Evolutionary conservation across 2,113 vertebrate species (phyloP).

Genomic region (Halichoerus grypus): DNA sequence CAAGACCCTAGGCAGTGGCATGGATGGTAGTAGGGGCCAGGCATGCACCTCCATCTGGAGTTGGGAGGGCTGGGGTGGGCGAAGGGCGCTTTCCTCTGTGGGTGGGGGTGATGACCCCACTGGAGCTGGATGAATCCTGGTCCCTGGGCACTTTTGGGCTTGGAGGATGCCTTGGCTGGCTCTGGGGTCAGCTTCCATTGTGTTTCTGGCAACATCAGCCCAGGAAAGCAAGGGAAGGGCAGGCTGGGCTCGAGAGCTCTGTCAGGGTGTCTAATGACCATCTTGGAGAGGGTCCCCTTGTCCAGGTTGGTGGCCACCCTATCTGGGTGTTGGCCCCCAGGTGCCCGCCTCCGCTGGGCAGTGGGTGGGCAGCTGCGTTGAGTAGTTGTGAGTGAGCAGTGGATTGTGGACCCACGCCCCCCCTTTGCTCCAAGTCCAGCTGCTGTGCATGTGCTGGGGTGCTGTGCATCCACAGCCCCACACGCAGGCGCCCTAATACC

Average conservation of each 20-base stretch:
- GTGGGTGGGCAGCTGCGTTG: not conserved
- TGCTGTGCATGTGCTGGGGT: fast-evolving
- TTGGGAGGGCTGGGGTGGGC: not conserved
- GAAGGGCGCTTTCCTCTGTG: not conserved
- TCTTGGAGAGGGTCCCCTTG: not conserved
- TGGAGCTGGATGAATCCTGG: fast-evolving
- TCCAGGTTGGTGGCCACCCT: not conserved
- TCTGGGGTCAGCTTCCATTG: not conserved
- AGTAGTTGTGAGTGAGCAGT: not conserved
- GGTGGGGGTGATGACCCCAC: fast-evolving
- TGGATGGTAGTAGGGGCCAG: fast-evolving
- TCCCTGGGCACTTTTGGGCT: not conserved
- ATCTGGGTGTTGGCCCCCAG: not conserved
- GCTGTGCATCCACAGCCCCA: fast-evolving
- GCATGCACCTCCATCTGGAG: fast-evolving
- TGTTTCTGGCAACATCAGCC: not conserved
- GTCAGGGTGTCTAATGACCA: no score
- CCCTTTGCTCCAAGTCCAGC: no score
- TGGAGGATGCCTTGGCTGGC: not conserved
- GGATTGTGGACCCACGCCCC: not conserved
- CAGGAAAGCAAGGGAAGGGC: not conserved
- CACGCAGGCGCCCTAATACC: fast-evolving
- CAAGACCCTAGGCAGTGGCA: not conserved
- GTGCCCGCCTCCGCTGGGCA: not conserved
- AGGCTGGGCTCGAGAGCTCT: not conserved